Conservation (phyloP, 30 jellyfish, hydroid and myxozoan genomes). For the Haliclystus octoradiatus region DNA sequence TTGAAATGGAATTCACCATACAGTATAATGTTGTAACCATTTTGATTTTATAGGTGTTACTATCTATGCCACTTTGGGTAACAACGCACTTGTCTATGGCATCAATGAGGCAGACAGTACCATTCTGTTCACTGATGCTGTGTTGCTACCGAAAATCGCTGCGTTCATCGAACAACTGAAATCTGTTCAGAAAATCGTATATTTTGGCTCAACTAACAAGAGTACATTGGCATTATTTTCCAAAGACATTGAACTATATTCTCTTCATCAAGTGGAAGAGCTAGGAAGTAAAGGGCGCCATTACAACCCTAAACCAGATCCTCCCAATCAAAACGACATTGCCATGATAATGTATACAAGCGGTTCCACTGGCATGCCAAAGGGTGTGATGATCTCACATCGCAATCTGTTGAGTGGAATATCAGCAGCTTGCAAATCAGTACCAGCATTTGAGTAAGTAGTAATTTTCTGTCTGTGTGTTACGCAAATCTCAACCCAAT, state of each 20-base stretch:
- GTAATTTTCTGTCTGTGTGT: too few species aligned
- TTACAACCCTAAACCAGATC: neutral
- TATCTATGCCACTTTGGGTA: slow-evolving; percentile 92
- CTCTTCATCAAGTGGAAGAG: slow-evolving; percentile 53
- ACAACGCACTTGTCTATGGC: slow-evolving; percentile 84
- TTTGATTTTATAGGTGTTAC: slow-evolving; percentile 58
- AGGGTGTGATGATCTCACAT: slow-evolving; percentile 31
- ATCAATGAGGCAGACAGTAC: slow-evolving; percentile 73
- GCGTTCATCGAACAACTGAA: slow-evolving; percentile 50
- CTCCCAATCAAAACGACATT: slow-evolving; percentile 52
- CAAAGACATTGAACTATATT: slow-evolving; percentile 38
- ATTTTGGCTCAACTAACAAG: slow-evolving; percentile 76
- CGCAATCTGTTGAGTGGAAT: neutral
- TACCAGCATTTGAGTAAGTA: neutral
- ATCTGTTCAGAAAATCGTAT: slow-evolving; percentile 44
- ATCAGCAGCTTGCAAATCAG: neutral
- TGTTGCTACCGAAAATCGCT: slow-evolving; percentile 58
- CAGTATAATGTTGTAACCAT: neutral
- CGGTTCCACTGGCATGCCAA: slow-evolving; percentile 99
- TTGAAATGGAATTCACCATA: too few species aligned
- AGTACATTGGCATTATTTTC: slow-evolving; percentile 55
- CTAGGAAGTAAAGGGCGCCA: slow-evolving; percentile 36
- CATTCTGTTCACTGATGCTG: slow-evolving; percentile 57
- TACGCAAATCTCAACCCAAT: too few species aligned
- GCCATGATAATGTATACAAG: slow-evolving; percentile 96